Evolutionary conservation across 2,888 invertebrate genomes (phyloP).

Genomic region (Coremacera marginata): DNA sequence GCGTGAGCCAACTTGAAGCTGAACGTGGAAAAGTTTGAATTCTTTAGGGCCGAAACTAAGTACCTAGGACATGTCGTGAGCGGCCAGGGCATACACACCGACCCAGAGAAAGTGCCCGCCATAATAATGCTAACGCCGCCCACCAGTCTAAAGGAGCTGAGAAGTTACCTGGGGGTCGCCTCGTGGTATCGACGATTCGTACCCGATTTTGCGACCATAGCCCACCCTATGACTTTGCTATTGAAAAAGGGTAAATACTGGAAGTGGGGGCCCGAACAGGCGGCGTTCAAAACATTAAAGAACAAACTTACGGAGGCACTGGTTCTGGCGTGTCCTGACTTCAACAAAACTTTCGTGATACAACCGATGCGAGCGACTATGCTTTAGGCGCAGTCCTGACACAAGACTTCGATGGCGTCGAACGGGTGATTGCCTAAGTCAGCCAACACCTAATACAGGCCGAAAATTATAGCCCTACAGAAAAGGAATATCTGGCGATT

Average conservation of each 20-base stretch:
- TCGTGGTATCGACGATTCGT: slow-evolving; percentile 42
- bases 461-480: slow-evolving; percentile 25
- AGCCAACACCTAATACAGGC: too few species aligned
- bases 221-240: slow-evolving; percentile 5
- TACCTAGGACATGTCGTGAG: slow-evolving; percentile 40
- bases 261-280: too few species aligned
- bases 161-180: background rate
- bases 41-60: background rate
- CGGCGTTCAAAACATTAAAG: background rate
- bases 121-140: background rate
- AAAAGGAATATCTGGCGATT: too few species aligned
- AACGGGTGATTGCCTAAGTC: background rate
- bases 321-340: background rate
- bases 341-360: background rate
- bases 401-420: too few species aligned
- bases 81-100: slow-evolving; percentile 30
- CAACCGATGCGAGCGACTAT: background rate
- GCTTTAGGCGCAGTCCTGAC: too few species aligned
- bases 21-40: slow-evolving; percentile 33
- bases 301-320: background rate
- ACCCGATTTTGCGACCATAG: slow-evolving; percentile 27
- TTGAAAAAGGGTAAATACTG: slow-evolving; percentile 32
- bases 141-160: background rate
- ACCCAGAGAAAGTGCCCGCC: slow-evolving; percentile 35
- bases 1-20: background rate